phyloP scores from a whole-genome alignment of 2,888 invertebrate genomes.

The Hermaeophaga mercurialis region DNA sequence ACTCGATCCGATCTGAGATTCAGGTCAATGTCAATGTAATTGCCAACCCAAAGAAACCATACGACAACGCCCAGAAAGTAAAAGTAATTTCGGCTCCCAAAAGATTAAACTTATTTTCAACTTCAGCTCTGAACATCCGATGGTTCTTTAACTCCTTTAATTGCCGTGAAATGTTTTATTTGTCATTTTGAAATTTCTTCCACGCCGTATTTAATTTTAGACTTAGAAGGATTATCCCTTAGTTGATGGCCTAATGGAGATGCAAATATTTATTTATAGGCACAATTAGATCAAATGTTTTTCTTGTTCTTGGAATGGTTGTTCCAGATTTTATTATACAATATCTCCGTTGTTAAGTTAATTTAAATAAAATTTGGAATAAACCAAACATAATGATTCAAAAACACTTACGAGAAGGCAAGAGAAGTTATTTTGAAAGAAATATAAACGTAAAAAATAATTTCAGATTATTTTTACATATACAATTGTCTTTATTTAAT shows the following conservation, averaged over 20 bases:
- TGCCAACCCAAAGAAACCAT: not conserved
- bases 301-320: too few relatives aligned
- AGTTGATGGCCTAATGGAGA: not conserved
- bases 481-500: too few relatives aligned
- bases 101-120: slow-evolving; percentile 5
- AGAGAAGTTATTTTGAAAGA: too few relatives aligned
- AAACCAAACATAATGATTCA: too few relatives aligned
- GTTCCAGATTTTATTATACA: too few relatives aligned
- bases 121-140: not conserved
- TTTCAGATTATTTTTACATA: too few relatives aligned
- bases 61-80: slow-evolving; percentile 15
- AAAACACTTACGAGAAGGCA: too few relatives aligned
- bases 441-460: too few relatives aligned
- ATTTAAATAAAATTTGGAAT: too few relatives aligned
- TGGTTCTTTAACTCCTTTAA: not conserved
- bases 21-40: slow-evolving; percentile 20
- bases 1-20: not conserved
- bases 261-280: not conserved
- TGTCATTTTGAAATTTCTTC: slow-evolving; percentile 2
- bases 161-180: not conserved
- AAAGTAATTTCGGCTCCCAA: slow-evolving; percentile 12
- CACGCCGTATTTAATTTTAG: not conserved
- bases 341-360: too few relatives aligned
- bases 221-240: not conserved
- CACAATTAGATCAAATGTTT: too few relatives aligned